phyloP scores from a whole-genome alignment of 2,888 invertebrate genomes.

The Coelinius sp. region DNA sequence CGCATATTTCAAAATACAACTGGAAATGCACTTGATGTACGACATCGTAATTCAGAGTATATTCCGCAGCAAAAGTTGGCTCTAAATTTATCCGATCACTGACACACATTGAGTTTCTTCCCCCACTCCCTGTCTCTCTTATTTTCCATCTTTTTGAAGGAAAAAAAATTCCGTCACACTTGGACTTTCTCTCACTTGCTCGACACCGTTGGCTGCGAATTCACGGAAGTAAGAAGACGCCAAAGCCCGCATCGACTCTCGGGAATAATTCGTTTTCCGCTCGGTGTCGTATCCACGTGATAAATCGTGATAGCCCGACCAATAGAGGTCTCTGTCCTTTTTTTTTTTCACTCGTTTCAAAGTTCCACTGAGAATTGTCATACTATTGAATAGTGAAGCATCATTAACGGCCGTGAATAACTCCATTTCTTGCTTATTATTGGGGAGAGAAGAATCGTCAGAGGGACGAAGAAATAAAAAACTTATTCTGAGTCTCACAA shows the following conservation, averaged over 20 bases:
- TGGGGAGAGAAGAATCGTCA: not conserved
- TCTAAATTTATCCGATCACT: slow-evolving; percentile 40
- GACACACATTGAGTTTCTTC: slow-evolving; percentile 14
- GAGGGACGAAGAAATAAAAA: not conserved
- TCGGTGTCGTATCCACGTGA: slow-evolving; percentile 54
- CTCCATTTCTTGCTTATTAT: not conserved
- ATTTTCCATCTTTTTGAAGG: not conserved
- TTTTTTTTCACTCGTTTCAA: slow-evolving; percentile 4
- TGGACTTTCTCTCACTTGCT: slow-evolving; percentile 19
- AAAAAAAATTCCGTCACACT: not conserved
- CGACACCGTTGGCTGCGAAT: not conserved
- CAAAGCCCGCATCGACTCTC: slow-evolving; percentile 51
- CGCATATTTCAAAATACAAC: slow-evolving; percentile 63
- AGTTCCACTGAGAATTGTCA: slow-evolving; percentile 5
- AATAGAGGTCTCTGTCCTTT: slow-evolving; percentile 49
- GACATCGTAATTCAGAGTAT: slow-evolving; percentile 59
- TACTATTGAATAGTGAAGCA: slow-evolving; percentile 17
- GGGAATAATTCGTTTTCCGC: slow-evolving; percentile 64
- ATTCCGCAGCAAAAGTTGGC: slow-evolving; percentile 42
- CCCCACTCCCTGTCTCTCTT: slow-evolving; percentile 3
- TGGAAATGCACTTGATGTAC: slow-evolving; percentile 63
- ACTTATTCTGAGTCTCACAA: not conserved
- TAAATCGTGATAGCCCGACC: slow-evolving; percentile 59
- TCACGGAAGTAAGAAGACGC: slow-evolving; percentile 25
- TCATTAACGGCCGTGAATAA: slow-evolving; percentile 1